Evolutionary conservation across 2,888 invertebrate species (phyloP).

Genomic region (Pheosia gnoma): DNA sequence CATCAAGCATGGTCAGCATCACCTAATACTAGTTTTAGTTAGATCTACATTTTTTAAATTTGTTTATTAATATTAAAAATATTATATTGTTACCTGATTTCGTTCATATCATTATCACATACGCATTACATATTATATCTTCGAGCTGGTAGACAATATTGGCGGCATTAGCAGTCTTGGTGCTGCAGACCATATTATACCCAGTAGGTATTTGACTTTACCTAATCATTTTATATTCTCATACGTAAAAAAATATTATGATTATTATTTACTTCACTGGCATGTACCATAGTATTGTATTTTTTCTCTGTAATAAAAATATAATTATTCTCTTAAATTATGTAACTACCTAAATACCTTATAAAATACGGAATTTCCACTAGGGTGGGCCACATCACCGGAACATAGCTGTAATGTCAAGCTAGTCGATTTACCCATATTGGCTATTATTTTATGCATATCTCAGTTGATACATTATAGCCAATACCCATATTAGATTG

Average conservation of each 20-base stretch:
- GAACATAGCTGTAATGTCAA: no score
- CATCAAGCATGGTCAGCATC: no score
- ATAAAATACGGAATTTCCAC: background rate
- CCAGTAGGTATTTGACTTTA: conserved; percentile 22
- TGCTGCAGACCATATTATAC: conserved; percentile 22
- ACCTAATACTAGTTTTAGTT: background rate
- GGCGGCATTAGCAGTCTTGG: conserved; percentile 24
- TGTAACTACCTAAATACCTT: background rate
- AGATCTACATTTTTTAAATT: background rate
- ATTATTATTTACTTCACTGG: background rate
- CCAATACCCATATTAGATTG: no score
- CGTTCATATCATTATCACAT: conserved; percentile 20
- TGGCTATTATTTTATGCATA: no score
- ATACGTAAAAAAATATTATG: background rate
- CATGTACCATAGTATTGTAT: background rate
- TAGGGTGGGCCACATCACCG: no score
- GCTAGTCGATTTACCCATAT: no score
- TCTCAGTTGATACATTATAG: no score
- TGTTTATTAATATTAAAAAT: background rate
- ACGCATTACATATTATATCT: conserved; percentile 33
- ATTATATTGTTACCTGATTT: conserved; percentile 42
- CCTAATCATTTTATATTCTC: conserved; percentile 12
- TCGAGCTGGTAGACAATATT: conserved; percentile 31
- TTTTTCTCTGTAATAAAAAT: conserved; percentile 18
- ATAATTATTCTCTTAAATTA: conserved; percentile 11